phyloP scores from a whole-genome alignment of 2,113 vertebrate species.

The Ictidomys tridecemlineatus region DNA sequence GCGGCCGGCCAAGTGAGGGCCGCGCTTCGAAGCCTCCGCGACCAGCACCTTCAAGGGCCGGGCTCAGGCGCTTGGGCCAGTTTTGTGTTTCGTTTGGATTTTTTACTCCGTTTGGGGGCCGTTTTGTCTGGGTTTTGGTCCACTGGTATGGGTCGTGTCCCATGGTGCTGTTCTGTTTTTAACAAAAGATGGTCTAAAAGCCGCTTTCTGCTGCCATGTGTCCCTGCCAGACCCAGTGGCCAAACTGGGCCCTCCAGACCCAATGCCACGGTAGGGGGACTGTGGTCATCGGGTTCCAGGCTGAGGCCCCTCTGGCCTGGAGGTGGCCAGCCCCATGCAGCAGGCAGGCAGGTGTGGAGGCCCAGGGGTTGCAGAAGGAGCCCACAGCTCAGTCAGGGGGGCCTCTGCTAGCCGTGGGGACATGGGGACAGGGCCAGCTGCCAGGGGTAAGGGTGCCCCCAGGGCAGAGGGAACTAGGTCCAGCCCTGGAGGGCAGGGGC shows the following conservation, averaged over 20 bases:
- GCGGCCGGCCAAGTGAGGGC: slow-evolving; percentile 87
- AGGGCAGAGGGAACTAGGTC: background rate
- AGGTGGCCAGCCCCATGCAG: too few species aligned
- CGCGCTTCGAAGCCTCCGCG: fast-evolving
- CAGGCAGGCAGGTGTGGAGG: background rate
- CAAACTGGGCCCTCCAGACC: too few species aligned
- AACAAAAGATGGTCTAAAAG: background rate
- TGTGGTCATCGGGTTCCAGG: too few species aligned
- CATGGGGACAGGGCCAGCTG: background rate
- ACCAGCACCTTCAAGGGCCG: too few species aligned
- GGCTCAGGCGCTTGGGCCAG: background rate
- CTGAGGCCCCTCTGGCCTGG: too few species aligned
- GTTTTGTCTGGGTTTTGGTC: too few species aligned
- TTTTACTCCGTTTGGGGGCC: background rate
- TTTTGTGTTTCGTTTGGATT: background rate
- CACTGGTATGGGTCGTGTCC: background rate
- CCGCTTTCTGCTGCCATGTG: too few species aligned
- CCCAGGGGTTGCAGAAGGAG: too few species aligned
- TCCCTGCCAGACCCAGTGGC: too few species aligned
- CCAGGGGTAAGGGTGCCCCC: background rate
- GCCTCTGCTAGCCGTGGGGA: too few species aligned
- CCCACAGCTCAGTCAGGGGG: background rate
- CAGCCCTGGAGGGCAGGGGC: background rate
- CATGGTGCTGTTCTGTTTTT: background rate
- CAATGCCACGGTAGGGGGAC: too few species aligned